phyloP scores from a whole-genome alignment of 2,797 vertebrate species.

The Cossypha niveicapilla region DNA sequence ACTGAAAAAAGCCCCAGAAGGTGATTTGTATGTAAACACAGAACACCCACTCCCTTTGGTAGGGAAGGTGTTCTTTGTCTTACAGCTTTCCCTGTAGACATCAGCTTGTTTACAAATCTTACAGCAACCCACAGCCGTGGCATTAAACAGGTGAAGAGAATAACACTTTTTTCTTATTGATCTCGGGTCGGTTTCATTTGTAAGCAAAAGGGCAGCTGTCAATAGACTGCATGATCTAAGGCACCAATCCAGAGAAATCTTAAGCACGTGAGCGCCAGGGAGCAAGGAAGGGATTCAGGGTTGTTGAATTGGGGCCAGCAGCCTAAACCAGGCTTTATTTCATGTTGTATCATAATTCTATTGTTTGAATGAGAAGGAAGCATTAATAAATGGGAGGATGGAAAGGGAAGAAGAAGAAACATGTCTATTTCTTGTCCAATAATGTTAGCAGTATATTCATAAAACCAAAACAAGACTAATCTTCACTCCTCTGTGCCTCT shows the following conservation, averaged over 20 bases:
- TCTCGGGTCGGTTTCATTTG: conserved; percentile 54
- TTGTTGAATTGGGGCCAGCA: conserved; percentile 23
- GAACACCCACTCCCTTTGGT: not conserved
- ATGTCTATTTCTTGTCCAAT: conserved; percentile 1
- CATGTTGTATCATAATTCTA: not conserved
- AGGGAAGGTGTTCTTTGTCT: conserved; percentile 25
- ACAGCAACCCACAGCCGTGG: not conserved
- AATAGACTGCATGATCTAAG: conserved; percentile 40
- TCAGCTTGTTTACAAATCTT: conserved; percentile 42
- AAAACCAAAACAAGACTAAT: not conserved
- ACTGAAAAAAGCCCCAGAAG: not conserved
- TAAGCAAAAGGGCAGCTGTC: conserved; percentile 66
- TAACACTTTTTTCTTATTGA: conserved; percentile 41
- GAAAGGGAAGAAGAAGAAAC: not conserved
- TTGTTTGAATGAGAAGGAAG: not conserved
- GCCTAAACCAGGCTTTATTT: conserved; percentile 28
- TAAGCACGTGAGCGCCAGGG: not conserved
- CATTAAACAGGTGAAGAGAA: conserved; percentile 60
- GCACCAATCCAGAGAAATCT: conserved; percentile 17
- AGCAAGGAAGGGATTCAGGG: not conserved
- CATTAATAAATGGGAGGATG: not conserved
- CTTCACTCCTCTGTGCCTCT: conserved; percentile 4
- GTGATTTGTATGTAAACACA: not conserved
- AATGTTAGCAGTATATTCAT: conserved; percentile 22
- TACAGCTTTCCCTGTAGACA: not conserved